Base-by-base conservation (phyloP, 2,113 vertebrate species). In the Heterochromis multidens region DNA sequence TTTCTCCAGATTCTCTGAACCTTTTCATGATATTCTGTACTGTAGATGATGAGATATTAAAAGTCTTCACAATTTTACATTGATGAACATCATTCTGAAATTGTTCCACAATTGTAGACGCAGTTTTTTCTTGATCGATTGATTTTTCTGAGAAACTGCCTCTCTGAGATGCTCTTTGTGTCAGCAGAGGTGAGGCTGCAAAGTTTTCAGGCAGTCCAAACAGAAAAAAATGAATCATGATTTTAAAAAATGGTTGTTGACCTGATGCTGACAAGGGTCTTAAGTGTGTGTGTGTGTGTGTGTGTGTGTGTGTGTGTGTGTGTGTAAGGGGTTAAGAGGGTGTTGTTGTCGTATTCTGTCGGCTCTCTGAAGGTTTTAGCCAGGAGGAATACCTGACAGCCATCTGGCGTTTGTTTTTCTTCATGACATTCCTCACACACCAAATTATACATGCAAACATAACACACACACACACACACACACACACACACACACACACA, bases 381-480 rank as follows among this genome's bases (percentile, higher is more conserved):
- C 88, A 31, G 33, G 70, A 90, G 82, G 77, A 82, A 85, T 57
- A 90, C 88, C 90, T 88, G 89, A 93, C 84, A 87, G 79, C 90
- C 90, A 89, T 89, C 85, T 90, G 89, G 40, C 1, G 49, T 23
- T 77, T 86, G 78, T 87, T 90, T 79, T 81, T 58, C 65, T 80
- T 37, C 0, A n/a, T 83, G 81, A 83, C 81, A 80, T 57, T 27
- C 57, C 56, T 72, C 65, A 72, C 65, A 49, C 25, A 46, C 23
- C 65, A 49, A 12, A 23, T 46, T 70, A 43, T 16, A 70, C 23
- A 70, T 27, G 23, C 37, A 67, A 67, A 67, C 23, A 27, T 43
- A n/a, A 49, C 65, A 72, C 65, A 13, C 56, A 70, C 67, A 49
- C 67, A 8, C 60, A 35, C 61, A 78, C 80, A 58, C 54, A 74